Conservation (phyloP, 1,140 invertebrate species). For the Neodiprion lecontei region DNA sequence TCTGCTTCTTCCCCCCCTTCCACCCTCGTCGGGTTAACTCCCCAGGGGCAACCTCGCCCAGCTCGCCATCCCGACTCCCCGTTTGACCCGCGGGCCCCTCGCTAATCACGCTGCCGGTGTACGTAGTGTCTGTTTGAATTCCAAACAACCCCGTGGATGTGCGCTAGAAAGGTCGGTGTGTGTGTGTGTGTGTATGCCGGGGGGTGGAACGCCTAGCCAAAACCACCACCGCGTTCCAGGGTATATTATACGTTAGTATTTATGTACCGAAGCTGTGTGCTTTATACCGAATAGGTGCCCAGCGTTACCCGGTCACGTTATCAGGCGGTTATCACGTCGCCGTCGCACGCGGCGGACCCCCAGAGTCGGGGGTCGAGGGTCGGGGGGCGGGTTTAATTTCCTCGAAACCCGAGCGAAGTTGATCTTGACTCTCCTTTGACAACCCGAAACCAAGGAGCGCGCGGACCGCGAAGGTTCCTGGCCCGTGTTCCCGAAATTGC, state of each 20-base stretch:
- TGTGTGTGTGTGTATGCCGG: too few relatives aligned
- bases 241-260: not conserved
- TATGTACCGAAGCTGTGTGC: too few relatives aligned
- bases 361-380: slow-evolving; percentile 21
- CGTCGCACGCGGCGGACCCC: slow-evolving; percentile 10
- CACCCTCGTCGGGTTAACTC: not conserved
- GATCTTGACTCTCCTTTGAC: not conserved
- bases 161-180: too few relatives aligned
- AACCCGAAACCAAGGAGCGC: not conserved
- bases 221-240: not conserved
- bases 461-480: not conserved
- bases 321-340: not conserved
- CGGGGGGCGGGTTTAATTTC: slow-evolving; percentile 8
- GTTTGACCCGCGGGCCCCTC: too few relatives aligned
- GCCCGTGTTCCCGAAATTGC: not conserved
- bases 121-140: too few relatives aligned
- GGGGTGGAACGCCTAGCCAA: not conserved
- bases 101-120: too few relatives aligned
- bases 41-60: not conserved
- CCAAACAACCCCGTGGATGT: too few relatives aligned
- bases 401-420: not conserved
- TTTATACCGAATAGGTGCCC: not conserved
- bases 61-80: not conserved
- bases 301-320: not conserved
- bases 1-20: not conserved